phyloP scores from a whole-genome alignment of 2,113 vertebrate species.

The Cygnus atratus region DNA sequence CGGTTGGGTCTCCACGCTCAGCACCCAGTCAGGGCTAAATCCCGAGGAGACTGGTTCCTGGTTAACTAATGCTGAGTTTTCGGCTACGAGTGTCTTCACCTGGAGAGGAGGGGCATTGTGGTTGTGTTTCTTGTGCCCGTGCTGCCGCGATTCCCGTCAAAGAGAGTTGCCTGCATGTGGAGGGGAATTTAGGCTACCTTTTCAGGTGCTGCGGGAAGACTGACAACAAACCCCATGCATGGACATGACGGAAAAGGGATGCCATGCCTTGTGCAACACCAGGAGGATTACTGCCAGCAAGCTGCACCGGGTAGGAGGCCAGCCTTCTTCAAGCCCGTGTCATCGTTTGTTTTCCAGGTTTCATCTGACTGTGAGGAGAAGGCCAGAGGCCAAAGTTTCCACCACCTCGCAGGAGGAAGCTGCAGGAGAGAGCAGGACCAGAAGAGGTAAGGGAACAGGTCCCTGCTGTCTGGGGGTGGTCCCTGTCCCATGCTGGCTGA shows the following conservation, averaged over 20 bases:
- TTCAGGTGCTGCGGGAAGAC: background rate
- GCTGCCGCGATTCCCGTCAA: background rate
- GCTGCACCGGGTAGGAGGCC: background rate
- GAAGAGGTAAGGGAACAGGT: too few relatives aligned
- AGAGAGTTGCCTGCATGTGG: background rate
- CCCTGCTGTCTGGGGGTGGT: too few relatives aligned
- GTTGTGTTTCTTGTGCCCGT: background rate
- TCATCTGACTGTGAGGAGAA: background rate
- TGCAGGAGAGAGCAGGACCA: too few relatives aligned
- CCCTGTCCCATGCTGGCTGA: too few relatives aligned
- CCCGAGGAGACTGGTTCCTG: background rate
- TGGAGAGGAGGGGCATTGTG: background rate
- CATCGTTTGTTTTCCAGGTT: background rate
- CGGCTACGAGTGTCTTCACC: background rate
- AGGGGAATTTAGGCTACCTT: background rate
- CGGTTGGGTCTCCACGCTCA: background rate
- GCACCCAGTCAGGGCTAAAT: background rate
- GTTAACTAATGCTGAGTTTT: background rate
- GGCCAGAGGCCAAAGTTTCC: too few relatives aligned
- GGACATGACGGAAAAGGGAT: background rate
- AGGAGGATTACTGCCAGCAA: background rate
- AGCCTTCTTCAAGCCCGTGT: background rate
- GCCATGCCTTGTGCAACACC: background rate
- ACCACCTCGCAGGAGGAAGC: too few relatives aligned
- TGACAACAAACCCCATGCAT: background rate